Percentiles rank a stretch among this genome's conserved stretches.
Conservation (phyloP, 2,888 invertebrate species). For the Sceliomorpha sp. region DNA sequence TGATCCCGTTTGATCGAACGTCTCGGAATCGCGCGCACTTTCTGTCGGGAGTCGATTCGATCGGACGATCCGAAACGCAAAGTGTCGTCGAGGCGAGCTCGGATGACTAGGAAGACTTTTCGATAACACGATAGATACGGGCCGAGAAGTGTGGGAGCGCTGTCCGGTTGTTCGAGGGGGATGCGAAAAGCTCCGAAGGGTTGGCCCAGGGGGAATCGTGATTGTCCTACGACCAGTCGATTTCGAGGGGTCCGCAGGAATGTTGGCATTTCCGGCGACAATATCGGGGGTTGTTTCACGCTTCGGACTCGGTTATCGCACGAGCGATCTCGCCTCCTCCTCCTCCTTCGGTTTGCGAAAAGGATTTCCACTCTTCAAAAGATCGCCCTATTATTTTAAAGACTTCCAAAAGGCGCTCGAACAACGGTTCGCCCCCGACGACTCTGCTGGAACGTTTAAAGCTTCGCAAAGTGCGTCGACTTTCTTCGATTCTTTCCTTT, state of each 20-base stretch:
- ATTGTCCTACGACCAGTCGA: slow-evolving; percentile 53
- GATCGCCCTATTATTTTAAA: slow-evolving; percentile 21
- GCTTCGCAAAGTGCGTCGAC: too few species aligned
- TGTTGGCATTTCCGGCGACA: slow-evolving; percentile 53
- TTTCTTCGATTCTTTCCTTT: too few species aligned
- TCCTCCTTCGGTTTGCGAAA: slow-evolving; percentile 12
- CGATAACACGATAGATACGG: slow-evolving; percentile 48
- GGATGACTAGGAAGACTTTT: slow-evolving; percentile 15
- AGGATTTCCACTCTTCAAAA: slow-evolving; percentile 33
- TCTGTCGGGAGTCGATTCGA: too few species aligned
- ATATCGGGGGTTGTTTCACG: slow-evolving; percentile 49
- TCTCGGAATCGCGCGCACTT: too few species aligned
- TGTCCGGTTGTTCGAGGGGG: neutral
- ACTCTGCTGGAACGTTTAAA: too few species aligned
- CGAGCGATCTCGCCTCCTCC: too few species aligned
- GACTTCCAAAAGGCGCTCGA: slow-evolving; percentile 13
- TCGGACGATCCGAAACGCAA: neutral
- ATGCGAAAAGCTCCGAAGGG: slow-evolving; percentile 21
- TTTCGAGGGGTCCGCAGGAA: slow-evolving; percentile 52
- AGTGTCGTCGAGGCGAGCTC: neutral
- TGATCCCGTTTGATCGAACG: too few species aligned
- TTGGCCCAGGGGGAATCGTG: slow-evolving; percentile 47
- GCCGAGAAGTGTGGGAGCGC: slow-evolving; percentile 23
- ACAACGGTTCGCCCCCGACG: too few species aligned
- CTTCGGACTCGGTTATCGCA: slow-evolving; percentile 26